These are phyloP conservation scores for Phoxinus dragarum DNA, from an alignment of 2,797 vertebrate species.

Conservation along the genomic window DNA sequence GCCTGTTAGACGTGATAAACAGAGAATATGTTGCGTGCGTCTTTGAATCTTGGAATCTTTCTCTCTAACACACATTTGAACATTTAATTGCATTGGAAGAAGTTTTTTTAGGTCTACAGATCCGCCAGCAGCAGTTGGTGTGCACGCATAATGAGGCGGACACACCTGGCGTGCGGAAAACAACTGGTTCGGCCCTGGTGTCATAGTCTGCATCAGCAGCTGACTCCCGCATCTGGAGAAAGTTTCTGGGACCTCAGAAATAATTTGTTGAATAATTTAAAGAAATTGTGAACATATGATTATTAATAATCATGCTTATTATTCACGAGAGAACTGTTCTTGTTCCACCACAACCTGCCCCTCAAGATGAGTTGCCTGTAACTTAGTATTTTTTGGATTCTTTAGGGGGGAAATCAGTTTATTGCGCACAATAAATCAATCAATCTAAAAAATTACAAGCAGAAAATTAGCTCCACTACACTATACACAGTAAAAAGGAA, in stretches of 20 bases:
- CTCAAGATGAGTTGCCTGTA: neutral
- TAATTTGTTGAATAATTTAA: constrained; percentile 48
- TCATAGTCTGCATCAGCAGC: constrained; percentile 57
- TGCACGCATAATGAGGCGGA: constrained; percentile 71
- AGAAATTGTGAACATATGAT: constrained; percentile 46
- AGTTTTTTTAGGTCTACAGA: constrained; percentile 64
- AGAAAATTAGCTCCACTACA: neutral
- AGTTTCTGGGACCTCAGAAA: constrained; percentile 48
- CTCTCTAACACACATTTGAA: constrained; percentile 36
- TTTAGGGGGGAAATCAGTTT: too few species aligned
- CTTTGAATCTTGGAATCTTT: constrained; percentile 29
- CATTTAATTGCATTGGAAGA: constrained; percentile 64
- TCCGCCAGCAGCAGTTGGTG: constrained; percentile 71
- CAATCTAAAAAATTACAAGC: neutral
- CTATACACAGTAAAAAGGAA: neutral
- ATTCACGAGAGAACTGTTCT: constrained; percentile 43
- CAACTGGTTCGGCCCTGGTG: constrained; percentile 61
- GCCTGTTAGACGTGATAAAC: constrained; percentile 52
- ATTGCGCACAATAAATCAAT: neutral
- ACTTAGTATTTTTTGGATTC: neutral
- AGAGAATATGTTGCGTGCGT: constrained; percentile 46
- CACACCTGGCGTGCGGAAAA: constrained; percentile 72
- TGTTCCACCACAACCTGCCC: constrained; percentile 23
- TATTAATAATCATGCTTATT: constrained; percentile 36
- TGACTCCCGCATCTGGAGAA: constrained; percentile 57